Evolutionary conservation across 2,888 invertebrate species (phyloP).

Genomic region (Halocaridina rubra): DNA sequence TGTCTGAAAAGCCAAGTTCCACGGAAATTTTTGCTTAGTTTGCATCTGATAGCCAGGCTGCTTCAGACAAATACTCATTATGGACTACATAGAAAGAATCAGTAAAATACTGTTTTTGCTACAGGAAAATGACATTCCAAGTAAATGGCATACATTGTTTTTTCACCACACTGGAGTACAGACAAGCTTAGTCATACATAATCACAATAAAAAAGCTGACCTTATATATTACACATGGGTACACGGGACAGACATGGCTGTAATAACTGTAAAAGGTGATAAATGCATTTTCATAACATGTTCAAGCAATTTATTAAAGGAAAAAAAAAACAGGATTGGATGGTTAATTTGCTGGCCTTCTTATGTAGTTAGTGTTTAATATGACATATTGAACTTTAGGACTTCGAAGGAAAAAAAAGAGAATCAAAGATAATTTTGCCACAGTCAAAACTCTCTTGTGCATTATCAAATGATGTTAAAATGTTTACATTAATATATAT

Average conservation of each 20-base stretch:
- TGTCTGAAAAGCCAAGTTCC: too few species aligned
- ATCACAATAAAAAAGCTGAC: slow-evolving; percentile 45
- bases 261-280: neutral
- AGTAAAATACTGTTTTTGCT: neutral
- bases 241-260: neutral
- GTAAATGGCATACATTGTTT: slow-evolving; percentile 32
- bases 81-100: too few species aligned
- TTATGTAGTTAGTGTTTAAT: too few species aligned
- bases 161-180: slow-evolving; percentile 47
- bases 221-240: slow-evolving; percentile 17
- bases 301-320: neutral
- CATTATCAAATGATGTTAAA: slow-evolving; percentile 1
- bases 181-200: slow-evolving; percentile 48
- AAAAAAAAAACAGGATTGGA: too few species aligned
- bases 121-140: neutral
- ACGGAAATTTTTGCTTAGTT: too few species aligned
- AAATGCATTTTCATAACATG: neutral
- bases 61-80: too few species aligned
- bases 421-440: too few species aligned
- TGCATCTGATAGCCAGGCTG: too few species aligned
- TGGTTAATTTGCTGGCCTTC: too few species aligned
- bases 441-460: slow-evolving; percentile 22
- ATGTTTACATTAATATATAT: slow-evolving; percentile 1
- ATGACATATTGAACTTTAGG: too few species aligned
- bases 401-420: too few species aligned